Conservation (phyloP, 2,888 invertebrate genomes). For the Hirudinaria manillensis region DNA sequence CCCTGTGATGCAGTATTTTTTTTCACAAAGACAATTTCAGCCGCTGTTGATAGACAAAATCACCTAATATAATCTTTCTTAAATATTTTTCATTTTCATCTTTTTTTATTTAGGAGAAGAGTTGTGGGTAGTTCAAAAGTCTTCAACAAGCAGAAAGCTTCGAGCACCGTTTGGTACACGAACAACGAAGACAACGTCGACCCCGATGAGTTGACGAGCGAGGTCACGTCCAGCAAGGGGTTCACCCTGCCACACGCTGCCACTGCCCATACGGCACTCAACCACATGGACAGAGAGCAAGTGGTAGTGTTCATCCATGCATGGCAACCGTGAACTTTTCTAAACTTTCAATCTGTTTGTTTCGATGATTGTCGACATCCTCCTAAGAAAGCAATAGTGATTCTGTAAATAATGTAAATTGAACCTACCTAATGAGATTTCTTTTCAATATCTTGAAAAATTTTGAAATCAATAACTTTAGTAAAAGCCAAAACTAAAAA, state of each 20-base stretch:
- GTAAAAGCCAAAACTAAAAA: too few relatives aligned
- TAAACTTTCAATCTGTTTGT: not conserved
- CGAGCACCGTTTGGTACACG: slow-evolving; percentile 19
- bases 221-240: not conserved
- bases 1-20: too few relatives aligned
- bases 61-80: too few relatives aligned
- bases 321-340: not conserved
- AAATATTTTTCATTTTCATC: too few relatives aligned
- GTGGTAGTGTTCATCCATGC: not conserved
- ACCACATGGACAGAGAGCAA: not conserved
- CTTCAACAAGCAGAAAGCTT: slow-evolving; percentile 25
- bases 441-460: not conserved
- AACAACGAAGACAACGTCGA: slow-evolving; percentile 7
- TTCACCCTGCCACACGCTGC: slow-evolving; percentile 16
- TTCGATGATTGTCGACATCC: not conserved
- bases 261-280: slow-evolving; percentile 11
- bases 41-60: too few relatives aligned
- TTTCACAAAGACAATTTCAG: too few relatives aligned
- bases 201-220: not conserved
- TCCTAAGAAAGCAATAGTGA: too few relatives aligned
- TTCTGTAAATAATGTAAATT: too few relatives aligned
- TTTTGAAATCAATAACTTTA: not conserved
- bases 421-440: too few relatives aligned
- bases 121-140: slow-evolving; percentile 6
- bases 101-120: slow-evolving; percentile 10